Conservation (phyloP, 2,113 vertebrate species). For the Crotalus tigris region DNA sequence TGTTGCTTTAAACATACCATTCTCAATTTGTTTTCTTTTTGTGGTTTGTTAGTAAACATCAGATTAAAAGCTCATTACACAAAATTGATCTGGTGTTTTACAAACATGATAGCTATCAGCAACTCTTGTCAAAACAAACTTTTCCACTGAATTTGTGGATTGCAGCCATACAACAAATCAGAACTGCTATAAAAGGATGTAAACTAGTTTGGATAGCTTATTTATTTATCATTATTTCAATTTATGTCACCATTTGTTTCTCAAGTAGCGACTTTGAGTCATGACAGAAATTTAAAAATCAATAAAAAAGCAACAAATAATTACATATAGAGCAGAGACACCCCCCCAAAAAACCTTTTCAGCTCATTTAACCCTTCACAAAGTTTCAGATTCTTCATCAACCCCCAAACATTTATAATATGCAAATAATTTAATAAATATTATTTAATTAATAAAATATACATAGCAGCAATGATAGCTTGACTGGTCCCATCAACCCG, state of each 20-base stretch:
- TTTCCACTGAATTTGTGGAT: not conserved
- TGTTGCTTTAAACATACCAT: not conserved
- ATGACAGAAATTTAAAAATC: not conserved
- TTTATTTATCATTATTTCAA: not conserved
- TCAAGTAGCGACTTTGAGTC: not conserved
- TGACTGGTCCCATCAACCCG: not conserved
- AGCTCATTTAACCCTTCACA: not conserved
- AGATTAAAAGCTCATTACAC: not conserved
- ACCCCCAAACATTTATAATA: not conserved
- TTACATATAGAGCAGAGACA: not conserved
- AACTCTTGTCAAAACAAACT: not conserved
- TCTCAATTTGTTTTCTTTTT: not conserved
- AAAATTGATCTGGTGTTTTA: not conserved
- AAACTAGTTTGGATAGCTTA: not conserved
- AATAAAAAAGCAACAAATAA: not conserved
- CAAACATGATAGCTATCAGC: not conserved
- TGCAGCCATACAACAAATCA: not conserved
- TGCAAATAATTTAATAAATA: not conserved
- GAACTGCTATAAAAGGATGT: slow-evolving; percentile 1
- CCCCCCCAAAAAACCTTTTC: not conserved
- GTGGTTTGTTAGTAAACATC: not conserved
- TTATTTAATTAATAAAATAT: not conserved
- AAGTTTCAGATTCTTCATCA: not conserved
- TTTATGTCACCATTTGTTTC: not conserved
- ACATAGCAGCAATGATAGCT: not conserved